These are phyloP conservation scores for Paracentrotus lividus DNA, from an alignment of 53 echinoderm and acorn worm genomes.

Conservation along the genomic window DNA sequence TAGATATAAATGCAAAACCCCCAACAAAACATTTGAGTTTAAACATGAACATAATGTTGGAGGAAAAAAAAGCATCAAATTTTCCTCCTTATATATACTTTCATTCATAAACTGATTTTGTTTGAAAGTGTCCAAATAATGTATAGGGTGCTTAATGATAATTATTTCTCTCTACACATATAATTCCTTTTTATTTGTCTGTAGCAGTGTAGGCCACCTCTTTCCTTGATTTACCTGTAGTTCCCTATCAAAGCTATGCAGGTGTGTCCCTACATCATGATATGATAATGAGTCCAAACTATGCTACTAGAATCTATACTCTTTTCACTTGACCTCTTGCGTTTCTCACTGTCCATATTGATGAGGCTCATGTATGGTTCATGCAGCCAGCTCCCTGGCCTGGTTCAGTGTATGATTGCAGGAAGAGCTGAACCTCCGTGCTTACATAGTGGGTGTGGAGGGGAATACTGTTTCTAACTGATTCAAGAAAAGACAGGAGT, in stretches of 20 bases:
- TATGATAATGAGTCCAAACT: conserved; percentile 17
- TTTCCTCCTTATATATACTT: too few species aligned
- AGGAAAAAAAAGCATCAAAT: too few species aligned
- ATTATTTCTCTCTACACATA: too few species aligned
- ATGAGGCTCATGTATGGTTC: conserved; percentile 18
- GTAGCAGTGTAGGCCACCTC: background rate
- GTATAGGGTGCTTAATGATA: too few species aligned
- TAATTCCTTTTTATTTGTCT: too few species aligned
- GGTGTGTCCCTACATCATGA: conserved; percentile 11
- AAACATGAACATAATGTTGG: too few species aligned
- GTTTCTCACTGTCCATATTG: conserved; percentile 16
- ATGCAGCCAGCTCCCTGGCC: background rate
- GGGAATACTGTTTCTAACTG: background rate
- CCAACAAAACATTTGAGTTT: too few species aligned
- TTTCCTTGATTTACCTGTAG: background rate
- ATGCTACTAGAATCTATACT: background rate
- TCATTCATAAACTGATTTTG: too few species aligned
- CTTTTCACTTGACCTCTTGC: conserved; percentile 23
- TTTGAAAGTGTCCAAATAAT: too few species aligned
- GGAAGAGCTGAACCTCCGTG: conserved; percentile 7
- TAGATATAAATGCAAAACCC: too few species aligned
- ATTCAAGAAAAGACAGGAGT: background rate
- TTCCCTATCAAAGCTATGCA: background rate
- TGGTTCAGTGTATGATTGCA: background rate
- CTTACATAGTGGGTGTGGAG: conserved; percentile 34